phyloP scores from a whole-genome alignment of 2,888 invertebrate species.

The Rhimphoctona megacephalus region DNA sequence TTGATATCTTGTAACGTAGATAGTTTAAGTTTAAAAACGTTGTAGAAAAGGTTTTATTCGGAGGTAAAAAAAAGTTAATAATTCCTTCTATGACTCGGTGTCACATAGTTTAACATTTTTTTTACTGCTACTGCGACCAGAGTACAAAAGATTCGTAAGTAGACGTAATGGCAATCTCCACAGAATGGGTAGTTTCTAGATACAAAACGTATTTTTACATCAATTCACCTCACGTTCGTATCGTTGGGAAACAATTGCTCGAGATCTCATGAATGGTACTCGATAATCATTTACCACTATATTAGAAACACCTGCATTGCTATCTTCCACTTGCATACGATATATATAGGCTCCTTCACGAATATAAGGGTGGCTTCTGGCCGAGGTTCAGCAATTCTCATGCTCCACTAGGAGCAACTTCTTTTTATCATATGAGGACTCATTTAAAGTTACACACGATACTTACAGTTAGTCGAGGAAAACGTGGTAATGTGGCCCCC shows the following conservation, averaged over 20 bases:
- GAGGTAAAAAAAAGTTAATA: neutral
- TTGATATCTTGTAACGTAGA: slow-evolving; percentile 13
- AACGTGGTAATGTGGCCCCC: neutral
- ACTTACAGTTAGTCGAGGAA: neutral
- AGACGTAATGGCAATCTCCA: slow-evolving; percentile 6
- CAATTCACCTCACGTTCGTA: slow-evolving; percentile 27
- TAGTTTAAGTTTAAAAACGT: slow-evolving; percentile 33
- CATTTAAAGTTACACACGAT: neutral
- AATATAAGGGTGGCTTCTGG: neutral
- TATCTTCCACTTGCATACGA: neutral
- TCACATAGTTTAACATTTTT: neutral
- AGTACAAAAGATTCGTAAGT: neutral
- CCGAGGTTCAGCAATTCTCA: neutral
- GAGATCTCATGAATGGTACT: slow-evolving; percentile 27
- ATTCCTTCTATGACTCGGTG: neutral
- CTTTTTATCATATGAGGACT: neutral
- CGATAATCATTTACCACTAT: slow-evolving; percentile 1
- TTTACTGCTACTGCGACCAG: neutral
- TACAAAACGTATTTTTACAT: slow-evolving; percentile 25
- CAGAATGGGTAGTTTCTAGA: neutral
- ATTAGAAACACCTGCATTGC: slow-evolving; percentile 20
- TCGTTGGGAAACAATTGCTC: slow-evolving; percentile 30
- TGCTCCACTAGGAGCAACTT: too few relatives aligned
- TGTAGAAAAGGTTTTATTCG: neutral
- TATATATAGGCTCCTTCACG: neutral